phyloP scores from a whole-genome alignment of 2,888 invertebrate species.

The Melolontha melolontha region DNA sequence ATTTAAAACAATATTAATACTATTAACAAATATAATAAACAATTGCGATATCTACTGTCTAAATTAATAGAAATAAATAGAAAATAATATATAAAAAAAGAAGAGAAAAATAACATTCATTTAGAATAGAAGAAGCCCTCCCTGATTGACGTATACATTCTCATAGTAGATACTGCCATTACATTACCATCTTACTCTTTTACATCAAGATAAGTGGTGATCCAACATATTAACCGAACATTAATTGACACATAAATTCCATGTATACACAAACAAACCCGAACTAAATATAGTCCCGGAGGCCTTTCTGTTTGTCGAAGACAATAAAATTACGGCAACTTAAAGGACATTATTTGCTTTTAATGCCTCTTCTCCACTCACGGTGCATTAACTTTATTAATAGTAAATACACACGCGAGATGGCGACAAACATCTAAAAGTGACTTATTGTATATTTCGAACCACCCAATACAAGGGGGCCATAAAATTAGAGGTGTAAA shows the following conservation, averaged over 20 bases:
- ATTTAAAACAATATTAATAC: too few relatives aligned
- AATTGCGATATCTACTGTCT: too few relatives aligned
- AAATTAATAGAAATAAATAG: too few relatives aligned
- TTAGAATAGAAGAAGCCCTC: too few relatives aligned
- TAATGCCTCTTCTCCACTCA: conserved; percentile 28
- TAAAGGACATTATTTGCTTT: conserved; percentile 36
- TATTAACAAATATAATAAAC: too few relatives aligned
- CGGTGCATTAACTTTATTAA: conserved; percentile 38
- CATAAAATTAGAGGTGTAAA: conserved; percentile 58
- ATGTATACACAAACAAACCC: conserved; percentile 15
- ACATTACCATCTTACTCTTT: too few relatives aligned
- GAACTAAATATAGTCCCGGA: conserved; percentile 20
- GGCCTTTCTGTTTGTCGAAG: conserved; percentile 30
- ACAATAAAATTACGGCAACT: conserved; percentile 36
- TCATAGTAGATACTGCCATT: too few relatives aligned
- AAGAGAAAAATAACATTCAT: too few relatives aligned
- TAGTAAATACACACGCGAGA: conserved; percentile 38
- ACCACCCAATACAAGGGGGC: conserved; percentile 46
- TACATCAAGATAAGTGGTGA: not conserved
- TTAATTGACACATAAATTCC: conserved; percentile 35
- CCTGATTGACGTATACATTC: too few relatives aligned
- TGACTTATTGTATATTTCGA: conserved; percentile 42
- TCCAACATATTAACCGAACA: conserved; percentile 24
- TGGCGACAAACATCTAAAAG: conserved; percentile 44
- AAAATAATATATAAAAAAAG: too few relatives aligned